These are phyloP conservation scores for Festucalex cinctus DNA, from an alignment of 2,113 vertebrate species.

Conservation along the genomic window DNA sequence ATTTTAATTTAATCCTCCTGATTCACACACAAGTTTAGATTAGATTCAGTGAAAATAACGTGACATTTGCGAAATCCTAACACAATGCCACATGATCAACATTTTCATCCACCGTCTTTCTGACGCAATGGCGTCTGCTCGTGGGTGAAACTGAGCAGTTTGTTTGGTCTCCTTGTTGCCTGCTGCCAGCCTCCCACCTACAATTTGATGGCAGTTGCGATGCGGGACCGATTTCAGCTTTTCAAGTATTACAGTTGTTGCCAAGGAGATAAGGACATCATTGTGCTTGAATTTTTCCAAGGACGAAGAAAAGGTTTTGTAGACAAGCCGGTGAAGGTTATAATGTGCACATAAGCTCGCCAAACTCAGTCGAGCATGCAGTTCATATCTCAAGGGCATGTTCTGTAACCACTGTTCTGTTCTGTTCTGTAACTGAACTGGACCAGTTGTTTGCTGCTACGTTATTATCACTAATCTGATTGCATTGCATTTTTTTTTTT, in stretches of 20 bases:
- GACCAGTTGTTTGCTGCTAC: conserved; percentile 56
- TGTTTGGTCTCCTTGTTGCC: conserved; percentile 53
- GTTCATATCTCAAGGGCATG: conserved; percentile 63
- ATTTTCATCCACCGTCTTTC: conserved; percentile 13
- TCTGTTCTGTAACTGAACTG: conserved; percentile 61
- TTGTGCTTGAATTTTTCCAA: conserved; percentile 67
- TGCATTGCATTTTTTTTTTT: conserved; percentile 18
- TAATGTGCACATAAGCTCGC: conserved; percentile 29
- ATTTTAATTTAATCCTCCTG: background rate
- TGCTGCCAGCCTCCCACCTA: conserved; percentile 58
- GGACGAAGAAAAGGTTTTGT: conserved; percentile 60
- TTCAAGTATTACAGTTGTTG: conserved; percentile 70
- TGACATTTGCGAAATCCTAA: conserved; percentile 14
- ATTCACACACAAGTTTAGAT: too few relatives aligned
- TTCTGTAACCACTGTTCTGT: conserved; percentile 54
- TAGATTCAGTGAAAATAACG: background rate
- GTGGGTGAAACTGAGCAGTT: conserved; percentile 44
- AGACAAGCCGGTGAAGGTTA: conserved; percentile 64
- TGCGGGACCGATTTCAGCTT: conserved; percentile 65
- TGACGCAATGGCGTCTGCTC: conserved; percentile 28
- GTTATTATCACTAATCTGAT: conserved; percentile 37
- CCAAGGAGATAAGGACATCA: conserved; percentile 71
- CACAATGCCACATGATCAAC: conserved; percentile 2
- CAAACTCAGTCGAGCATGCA: conserved; percentile 54
- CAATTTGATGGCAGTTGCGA: conserved; percentile 64